A percentile compares a stretch with the other conserved stretches of the same genome.
Conservation (phyloP, 2,888 invertebrate genomes). For the Gibbula magus region DNA sequence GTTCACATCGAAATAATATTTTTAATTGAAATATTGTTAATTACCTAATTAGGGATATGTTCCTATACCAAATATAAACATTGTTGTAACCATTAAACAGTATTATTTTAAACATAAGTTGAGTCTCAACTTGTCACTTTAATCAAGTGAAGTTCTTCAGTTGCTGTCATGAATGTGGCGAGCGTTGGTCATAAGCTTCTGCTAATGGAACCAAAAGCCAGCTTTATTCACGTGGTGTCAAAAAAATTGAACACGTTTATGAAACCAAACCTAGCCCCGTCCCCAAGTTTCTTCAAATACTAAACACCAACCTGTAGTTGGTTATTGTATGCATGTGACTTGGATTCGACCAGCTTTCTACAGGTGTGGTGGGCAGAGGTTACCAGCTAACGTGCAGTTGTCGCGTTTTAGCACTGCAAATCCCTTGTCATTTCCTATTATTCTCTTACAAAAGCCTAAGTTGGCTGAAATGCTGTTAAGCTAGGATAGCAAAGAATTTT, state of each 20-base stretch:
- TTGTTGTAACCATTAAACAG: not conserved
- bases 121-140: not conserved
- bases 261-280: not conserved
- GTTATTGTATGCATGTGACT: conserved; percentile 21
- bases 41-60: no score
- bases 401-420: conserved; percentile 4
- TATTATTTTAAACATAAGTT: not conserved
- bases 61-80: no score
- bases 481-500: conserved; percentile 25
- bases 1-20: no score
- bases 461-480: conserved; percentile 26
- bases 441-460: conserved; percentile 17
- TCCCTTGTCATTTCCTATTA: conserved; percentile 19
- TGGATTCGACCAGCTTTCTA: not conserved
- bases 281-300: conserved; percentile 11
- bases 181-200: not conserved
- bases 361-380: conserved; percentile 23
- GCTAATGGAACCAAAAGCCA: conserved; percentile 13
- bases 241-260: conserved; percentile 12
- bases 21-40: no score
- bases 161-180: not conserved
- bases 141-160: not conserved
- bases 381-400: conserved; percentile 10
- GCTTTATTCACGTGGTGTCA: conserved; percentile 5
- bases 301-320: conserved; percentile 20